Base-by-base conservation (phyloP, 2,888 invertebrate species). In the Drosophila mulleri region DNA sequence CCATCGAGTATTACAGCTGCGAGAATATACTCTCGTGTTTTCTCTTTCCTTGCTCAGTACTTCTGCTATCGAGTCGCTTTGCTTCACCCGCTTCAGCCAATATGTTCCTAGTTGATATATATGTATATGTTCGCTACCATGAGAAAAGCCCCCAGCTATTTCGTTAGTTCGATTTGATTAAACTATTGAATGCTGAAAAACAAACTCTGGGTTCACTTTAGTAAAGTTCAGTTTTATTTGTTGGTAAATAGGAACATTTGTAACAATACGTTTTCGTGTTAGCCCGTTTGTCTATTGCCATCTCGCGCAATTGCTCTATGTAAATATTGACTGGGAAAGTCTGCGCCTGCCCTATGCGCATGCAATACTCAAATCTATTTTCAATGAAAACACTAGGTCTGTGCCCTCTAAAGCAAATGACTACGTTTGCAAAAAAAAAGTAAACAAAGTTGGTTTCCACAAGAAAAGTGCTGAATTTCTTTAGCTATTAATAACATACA, bases 281-380 rank as follows among this genome's bases (percentile, higher is more conserved):
- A 20, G 35, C 32, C 32, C 20, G 12, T 35, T 50, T 35, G 32
- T 50, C 50, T 18, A 7, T 32, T 12, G 50, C 29, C 18, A 2
- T 0, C 29, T 50, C 18, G 35, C 50, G 14, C 23, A 39, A 39
- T 26, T 53, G 23, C 37, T 53, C 35, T 1, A 16, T 8, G 53
- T 26, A 39, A 53, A 53, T 53, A 53, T 53, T 39, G 37, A 39
- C 39, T 23, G n/a, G 35, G 2, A 53, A 11, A 9, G 16, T 23
- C 16, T 6, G 18, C 35, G 12, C 3, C 12, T 1, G 12, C 12
- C 2, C 35, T 9, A 23, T 20, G 35, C 52, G 35, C 52, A 53
- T 53, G 52, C 52, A 53, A 53, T 53, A 53, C 23, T 53, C 52
- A 53, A 37, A 53, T 37, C 52, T 23, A 53, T 37, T 52, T 18